These are phyloP conservation scores for Xiphorhynchus erythropygius DNA, from an alignment of 2,797 vertebrate genomes.

Conservation along the genomic window DNA sequence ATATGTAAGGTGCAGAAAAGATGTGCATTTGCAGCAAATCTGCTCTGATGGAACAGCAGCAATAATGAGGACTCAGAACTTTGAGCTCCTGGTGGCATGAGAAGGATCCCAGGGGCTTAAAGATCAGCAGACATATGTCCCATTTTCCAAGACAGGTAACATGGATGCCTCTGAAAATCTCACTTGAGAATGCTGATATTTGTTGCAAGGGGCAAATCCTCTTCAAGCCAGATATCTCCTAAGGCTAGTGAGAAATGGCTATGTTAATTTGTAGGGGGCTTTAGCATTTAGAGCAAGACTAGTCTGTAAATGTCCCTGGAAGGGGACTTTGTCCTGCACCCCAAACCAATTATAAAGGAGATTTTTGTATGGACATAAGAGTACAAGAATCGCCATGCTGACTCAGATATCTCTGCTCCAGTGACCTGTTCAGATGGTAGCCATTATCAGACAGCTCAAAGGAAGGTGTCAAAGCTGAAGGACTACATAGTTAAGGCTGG, in stretches of 20 bases:
- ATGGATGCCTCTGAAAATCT: neutral
- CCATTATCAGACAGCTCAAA: neutral
- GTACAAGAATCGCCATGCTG: neutral
- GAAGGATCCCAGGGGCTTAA: neutral
- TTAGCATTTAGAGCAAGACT: neutral
- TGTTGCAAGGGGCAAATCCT: neutral
- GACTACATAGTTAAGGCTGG: neutral
- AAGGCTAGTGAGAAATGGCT: neutral
- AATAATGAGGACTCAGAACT: constrained; percentile 17
- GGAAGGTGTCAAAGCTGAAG: neutral
- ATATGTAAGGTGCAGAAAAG: constrained; percentile 8
- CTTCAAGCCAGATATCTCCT: neutral
- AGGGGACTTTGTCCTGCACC: neutral
- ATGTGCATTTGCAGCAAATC: neutral
- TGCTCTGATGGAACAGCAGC: neutral
- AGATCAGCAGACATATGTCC: neutral
- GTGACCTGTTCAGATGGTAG: neutral
- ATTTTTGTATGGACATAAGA: neutral
- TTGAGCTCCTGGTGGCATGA: constrained; percentile 16
- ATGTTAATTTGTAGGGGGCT: neutral
- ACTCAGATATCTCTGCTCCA: neutral
- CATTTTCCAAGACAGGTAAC: constrained; percentile 7
- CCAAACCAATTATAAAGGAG: neutral
- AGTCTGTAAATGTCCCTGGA: neutral
- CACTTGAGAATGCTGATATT: neutral